These are phyloP conservation scores for Cyanistes caeruleus DNA, from an alignment of 2,113 vertebrate genomes.

Conservation along the genomic window DNA sequence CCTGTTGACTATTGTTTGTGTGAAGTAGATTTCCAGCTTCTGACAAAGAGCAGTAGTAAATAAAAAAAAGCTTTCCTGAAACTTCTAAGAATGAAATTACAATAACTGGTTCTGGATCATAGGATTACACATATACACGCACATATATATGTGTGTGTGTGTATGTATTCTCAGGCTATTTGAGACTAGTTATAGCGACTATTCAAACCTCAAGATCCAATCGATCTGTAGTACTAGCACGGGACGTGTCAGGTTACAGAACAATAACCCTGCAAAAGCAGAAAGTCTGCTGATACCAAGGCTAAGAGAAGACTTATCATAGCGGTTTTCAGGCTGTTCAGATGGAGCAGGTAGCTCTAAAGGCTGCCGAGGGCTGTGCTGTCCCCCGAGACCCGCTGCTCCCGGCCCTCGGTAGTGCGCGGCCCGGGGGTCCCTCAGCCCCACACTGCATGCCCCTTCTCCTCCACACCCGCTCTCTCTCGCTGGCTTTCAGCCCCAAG, in stretches of 20 bases:
- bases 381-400: background rate
- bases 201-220: too few relatives aligned
- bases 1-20: background rate
- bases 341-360: rapidly evolving
- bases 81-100: background rate
- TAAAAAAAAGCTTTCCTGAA: background rate
- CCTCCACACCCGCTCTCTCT: rapidly evolving
- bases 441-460: rapidly evolving
- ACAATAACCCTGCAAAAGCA: too few relatives aligned
- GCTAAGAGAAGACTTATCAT: rapidly evolving
- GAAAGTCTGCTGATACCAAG: rapidly evolving
- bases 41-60: background rate
- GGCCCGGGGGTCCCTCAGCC: too few relatives aligned
- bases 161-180: background rate
- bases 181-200: rapidly evolving
- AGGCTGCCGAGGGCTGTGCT: rapidly evolving
- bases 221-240: rapidly evolving
- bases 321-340: rapidly evolving
- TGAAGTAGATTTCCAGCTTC: background rate
- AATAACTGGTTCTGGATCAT: background rate
- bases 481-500: rapidly evolving
- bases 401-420: background rate
- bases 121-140: background rate
- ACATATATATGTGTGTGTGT: rapidly evolving
- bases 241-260: rapidly evolving